Base-by-base conservation (phyloP, 2,113 vertebrate species). In the Channa argus region DNA sequence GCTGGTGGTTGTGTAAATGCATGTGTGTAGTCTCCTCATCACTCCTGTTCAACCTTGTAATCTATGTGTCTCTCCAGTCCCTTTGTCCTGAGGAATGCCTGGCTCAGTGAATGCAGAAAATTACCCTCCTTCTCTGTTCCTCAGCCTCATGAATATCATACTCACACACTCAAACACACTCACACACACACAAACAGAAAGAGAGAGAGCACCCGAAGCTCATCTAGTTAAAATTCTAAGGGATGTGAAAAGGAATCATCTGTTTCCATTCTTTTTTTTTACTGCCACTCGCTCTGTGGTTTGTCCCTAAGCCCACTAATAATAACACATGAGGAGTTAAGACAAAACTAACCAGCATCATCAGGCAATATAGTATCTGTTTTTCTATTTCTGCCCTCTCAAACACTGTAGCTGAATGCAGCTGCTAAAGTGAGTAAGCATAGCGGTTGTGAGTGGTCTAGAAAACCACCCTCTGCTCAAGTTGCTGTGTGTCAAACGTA, bases 21-120 rank as follows among this genome's bases (percentile, higher is more conserved):
- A 6, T 4, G 36, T 4, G 39, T 51, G 4, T 41, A 55, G 43
- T 74, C 36, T 63, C 76, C 63, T 88, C 86, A 89, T 90, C 86
- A 69, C 78, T 88, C 80, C 77, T 83, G 83, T 84, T 88, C 80
- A 86, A 80, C 88, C 86, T 86, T 84, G 78, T 88, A 87, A 90
- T 90, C 84, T 80, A 79, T 81, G 83, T 85, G 72, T 74, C 74
- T 89, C 75, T 68, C 81, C 62, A 54, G 82, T 81, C 64, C 39
- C 70, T 89, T 91, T 89, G 87, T 89, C 85, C 89, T 68, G 75
- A 90, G 82, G 85, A 88, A 90, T 88, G 80, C 83, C 72, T 88
- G 84, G 83, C 79, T 90, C 84, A 81, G 64, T 80, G 77, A 83
- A 73, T 83, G 79, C 71, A 77, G 86, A 87, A 90, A 91, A 90